Evolutionary conservation across 2,888 invertebrate species (phyloP).

Genomic region (Epinotia bilunana): DNA sequence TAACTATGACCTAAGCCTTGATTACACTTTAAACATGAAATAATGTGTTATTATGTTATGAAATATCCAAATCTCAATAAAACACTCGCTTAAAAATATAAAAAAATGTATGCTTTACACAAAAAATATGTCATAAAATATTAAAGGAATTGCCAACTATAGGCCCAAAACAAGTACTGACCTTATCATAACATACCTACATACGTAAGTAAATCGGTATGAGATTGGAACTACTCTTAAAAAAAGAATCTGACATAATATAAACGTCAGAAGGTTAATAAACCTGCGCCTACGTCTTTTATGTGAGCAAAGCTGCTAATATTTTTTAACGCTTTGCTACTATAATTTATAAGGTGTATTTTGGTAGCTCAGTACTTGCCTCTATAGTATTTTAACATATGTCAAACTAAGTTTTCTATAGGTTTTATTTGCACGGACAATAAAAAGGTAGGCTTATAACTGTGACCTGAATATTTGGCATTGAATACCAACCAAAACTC

Average conservation of each 20-base stretch:
- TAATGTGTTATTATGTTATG: too few relatives aligned
- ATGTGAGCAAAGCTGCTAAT: background rate
- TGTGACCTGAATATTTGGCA: background rate
- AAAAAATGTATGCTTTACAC: too few relatives aligned
- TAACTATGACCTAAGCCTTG: too few relatives aligned
- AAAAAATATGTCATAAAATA: slow-evolving; percentile 15
- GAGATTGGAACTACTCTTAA: background rate
- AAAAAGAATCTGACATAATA: background rate
- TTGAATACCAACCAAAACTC: background rate
- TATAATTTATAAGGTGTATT: background rate
- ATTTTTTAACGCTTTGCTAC: background rate
- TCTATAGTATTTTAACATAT: background rate
- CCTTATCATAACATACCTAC: background rate
- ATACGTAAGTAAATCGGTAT: background rate
- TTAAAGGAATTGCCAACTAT: slow-evolving; percentile 5
- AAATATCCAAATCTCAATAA: too few relatives aligned
- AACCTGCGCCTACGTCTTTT: slow-evolving; percentile 4
- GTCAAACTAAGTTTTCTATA: slow-evolving; percentile 15
- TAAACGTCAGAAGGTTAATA: background rate
- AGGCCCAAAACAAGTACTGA: slow-evolving; percentile 3
- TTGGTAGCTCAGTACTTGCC: slow-evolving; percentile 12
- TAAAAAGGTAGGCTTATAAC: slow-evolving; percentile 27
- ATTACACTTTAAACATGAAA: too few relatives aligned
- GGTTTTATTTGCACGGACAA: slow-evolving; percentile 27
- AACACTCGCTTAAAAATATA: too few relatives aligned